A percentile compares a stretch with the other conserved stretches of the same genome.
These are phyloP conservation scores for Agrilus cyanescens DNA, from an alignment of 2,888 invertebrate species.

Conservation along the genomic window DNA sequence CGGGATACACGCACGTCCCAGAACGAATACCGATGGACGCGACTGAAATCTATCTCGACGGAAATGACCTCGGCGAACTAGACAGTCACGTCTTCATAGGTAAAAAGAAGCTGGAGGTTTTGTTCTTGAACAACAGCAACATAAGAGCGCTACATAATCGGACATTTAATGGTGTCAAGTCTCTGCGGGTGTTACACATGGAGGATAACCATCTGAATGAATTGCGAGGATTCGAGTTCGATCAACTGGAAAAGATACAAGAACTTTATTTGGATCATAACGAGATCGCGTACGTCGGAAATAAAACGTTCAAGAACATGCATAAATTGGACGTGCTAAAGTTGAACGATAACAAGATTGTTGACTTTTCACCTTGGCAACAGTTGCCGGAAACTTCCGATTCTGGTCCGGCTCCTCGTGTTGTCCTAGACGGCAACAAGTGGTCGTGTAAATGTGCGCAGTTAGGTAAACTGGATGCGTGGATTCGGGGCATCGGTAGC, in stretches of 20 bases:
- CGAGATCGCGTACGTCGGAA: slow-evolving; percentile 58
- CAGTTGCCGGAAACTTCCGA: slow-evolving; percentile 49
- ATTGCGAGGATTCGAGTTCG: slow-evolving; percentile 67
- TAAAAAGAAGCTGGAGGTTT: slow-evolving; percentile 65
- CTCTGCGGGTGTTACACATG: slow-evolving; percentile 61
- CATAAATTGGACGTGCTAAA: slow-evolving; percentile 58
- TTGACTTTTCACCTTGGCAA: slow-evolving; percentile 58
- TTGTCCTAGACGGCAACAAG: slow-evolving; percentile 64
- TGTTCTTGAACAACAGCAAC: slow-evolving; percentile 69
- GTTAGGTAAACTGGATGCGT: slow-evolving; percentile 54
- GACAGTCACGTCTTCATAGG: slow-evolving; percentile 80
- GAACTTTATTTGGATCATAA: slow-evolving; percentile 70
- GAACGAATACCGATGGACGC: slow-evolving; percentile 80
- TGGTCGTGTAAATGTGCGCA: slow-evolving; percentile 77
- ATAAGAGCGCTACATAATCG: slow-evolving; percentile 66
- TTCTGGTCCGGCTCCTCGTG: slow-evolving; percentile 44
- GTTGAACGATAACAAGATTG: slow-evolving; percentile 66
- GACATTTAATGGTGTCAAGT: slow-evolving; percentile 69
- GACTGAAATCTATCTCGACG: slow-evolving; percentile 76
- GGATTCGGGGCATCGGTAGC: slow-evolving; percentile 56
- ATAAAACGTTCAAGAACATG: slow-evolving; percentile 65
- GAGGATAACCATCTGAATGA: slow-evolving; percentile 63
- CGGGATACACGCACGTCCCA: slow-evolving; percentile 62
- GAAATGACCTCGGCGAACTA: slow-evolving; percentile 65
- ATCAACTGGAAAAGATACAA: slow-evolving; percentile 57